A percentile compares a stretch with the other conserved stretches of the same genome.
Evolutionary conservation across 2,113 vertebrate species (phyloP).

Genomic region (Mellivora capensis): DNA sequence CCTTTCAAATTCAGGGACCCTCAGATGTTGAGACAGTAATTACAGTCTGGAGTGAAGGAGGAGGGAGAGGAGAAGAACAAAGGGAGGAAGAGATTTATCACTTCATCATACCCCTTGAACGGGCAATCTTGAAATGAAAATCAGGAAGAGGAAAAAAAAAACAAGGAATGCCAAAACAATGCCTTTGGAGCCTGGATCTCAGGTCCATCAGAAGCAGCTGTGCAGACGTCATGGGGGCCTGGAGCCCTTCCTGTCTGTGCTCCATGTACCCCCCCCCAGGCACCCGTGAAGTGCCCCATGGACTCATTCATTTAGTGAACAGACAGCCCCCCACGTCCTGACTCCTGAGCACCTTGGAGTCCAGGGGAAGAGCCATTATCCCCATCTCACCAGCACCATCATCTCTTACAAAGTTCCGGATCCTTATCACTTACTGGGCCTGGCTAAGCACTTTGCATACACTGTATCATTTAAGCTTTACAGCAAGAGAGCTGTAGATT

Average conservation of each 20-base stretch:
- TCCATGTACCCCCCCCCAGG: not conserved
- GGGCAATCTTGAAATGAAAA: constrained; percentile 30
- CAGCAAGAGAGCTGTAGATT: not conserved
- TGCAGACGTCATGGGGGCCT: not conserved
- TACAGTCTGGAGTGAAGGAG: not conserved
- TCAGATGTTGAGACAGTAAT: not conserved
- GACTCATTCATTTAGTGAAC: not conserved
- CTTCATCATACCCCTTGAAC: not conserved
- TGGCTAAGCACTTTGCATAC: not conserved
- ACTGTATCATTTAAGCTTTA: not conserved
- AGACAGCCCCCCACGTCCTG: not conserved
- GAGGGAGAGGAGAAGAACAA: not conserved
- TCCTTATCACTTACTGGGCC: not conserved
- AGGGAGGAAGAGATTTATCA: not conserved
- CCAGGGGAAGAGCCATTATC: too few species aligned
- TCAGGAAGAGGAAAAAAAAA: constrained; percentile 10
- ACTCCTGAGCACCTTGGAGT: not conserved
- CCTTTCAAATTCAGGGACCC: not conserved
- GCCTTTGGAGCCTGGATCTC: not conserved
- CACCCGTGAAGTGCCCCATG: not conserved
- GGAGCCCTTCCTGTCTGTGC: not conserved
- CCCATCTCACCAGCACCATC: not conserved
- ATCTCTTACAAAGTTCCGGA: not conserved
- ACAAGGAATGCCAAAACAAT: not conserved
- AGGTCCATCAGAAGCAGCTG: not conserved